These are phyloP conservation scores for Echeneis naucrates DNA, from an alignment of 2,797 vertebrate species.

Conservation along the genomic window DNA sequence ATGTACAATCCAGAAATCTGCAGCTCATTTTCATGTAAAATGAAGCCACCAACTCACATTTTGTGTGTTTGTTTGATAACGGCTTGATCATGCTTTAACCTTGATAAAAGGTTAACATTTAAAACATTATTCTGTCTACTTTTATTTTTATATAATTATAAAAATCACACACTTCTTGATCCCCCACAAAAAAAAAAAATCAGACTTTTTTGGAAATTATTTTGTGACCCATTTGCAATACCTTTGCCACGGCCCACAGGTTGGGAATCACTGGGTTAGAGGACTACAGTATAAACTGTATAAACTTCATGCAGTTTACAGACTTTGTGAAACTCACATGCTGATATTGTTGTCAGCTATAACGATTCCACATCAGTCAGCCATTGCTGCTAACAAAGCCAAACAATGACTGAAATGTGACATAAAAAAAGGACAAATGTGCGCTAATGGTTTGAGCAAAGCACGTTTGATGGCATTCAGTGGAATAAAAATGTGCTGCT, in stretches of 20 bases:
- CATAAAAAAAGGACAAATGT: conserved; percentile 16
- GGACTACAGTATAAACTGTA: too few relatives aligned
- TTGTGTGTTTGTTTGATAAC: not conserved
- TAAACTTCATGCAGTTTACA: not conserved
- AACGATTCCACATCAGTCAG: not conserved
- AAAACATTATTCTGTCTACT: too few relatives aligned
- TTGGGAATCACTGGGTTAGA: too few relatives aligned
- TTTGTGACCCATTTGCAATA: too few relatives aligned
- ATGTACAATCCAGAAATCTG: not conserved
- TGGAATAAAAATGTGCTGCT: conserved; percentile 53
- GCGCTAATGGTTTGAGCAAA: conserved; percentile 30
- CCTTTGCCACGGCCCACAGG: too few relatives aligned
- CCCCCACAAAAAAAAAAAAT: too few relatives aligned
- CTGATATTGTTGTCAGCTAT: not conserved
- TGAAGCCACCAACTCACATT: not conserved
- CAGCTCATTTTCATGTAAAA: not conserved
- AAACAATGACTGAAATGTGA: not conserved
- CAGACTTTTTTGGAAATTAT: too few relatives aligned
- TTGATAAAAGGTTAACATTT: too few relatives aligned
- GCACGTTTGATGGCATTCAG: conserved; percentile 50
- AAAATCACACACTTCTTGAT: too few relatives aligned
- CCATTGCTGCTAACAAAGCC: not conserved
- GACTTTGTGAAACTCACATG: not conserved
- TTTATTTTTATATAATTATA: too few relatives aligned
- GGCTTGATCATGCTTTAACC: too few relatives aligned